Percentiles rank a stretch among this genome's conserved stretches.
Conservation (phyloP, 2,113 vertebrate genomes). For the Oryctolagus cuniculus region DNA sequence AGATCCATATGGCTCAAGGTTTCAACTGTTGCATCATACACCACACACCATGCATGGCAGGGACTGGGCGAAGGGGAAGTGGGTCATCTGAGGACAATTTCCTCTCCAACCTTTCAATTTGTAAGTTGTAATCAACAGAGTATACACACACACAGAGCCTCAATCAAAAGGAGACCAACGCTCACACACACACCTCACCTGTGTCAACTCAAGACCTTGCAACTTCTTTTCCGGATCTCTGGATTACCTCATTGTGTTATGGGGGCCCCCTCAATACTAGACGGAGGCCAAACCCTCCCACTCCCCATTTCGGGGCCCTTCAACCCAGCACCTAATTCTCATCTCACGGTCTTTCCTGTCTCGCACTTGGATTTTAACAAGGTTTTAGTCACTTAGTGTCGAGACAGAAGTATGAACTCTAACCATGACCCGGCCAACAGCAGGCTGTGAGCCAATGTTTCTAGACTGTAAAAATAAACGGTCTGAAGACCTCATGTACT, state of each 20-base stretch:
- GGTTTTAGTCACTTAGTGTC: background rate
- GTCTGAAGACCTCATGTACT: background rate
- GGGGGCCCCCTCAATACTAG: background rate
- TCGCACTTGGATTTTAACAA: conserved; percentile 20
- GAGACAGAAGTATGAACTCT: background rate
- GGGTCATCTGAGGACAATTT: conserved; percentile 69
- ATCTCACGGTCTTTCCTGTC: conserved; percentile 23
- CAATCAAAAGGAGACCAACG: conserved; percentile 41
- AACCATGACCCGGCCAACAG: background rate
- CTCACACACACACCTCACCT: conserved; percentile 7
- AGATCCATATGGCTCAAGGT: conserved; percentile 58
- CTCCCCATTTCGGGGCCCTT: background rate
- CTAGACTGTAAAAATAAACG: background rate
- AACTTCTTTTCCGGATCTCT: background rate
- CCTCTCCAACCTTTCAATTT: conserved; percentile 43
- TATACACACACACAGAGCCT: conserved; percentile 6
- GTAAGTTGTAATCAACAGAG: conserved; percentile 65
- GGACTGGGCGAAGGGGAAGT: background rate
- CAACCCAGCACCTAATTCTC: background rate
- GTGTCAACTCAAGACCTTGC: background rate
- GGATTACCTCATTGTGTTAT: background rate
- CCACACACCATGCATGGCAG: background rate
- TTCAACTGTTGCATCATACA: conserved; percentile 65
- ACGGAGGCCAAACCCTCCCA: background rate
- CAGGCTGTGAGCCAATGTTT: background rate